Evolutionary conservation across 2,888 invertebrate species (phyloP), one percentile per base, ranked within the genome.

Genomic region (Drosophila fungiperda): DNA sequence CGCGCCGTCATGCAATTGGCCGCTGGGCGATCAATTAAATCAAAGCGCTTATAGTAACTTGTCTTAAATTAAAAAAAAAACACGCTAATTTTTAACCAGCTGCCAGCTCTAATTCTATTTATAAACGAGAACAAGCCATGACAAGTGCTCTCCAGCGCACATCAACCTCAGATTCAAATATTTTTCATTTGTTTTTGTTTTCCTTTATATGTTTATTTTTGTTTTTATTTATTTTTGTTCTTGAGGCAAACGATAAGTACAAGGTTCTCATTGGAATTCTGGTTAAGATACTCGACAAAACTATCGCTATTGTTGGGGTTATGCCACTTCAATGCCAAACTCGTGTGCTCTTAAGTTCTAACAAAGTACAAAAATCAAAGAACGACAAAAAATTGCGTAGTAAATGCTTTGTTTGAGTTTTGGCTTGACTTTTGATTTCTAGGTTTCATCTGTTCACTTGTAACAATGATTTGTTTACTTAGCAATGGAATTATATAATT

Each of bases 11-110:
- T 79, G 81, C 87, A 82, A 84, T 74, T 76, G 77, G 87, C 84
- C 89, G 83, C 65, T 77, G 80, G 86, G 72, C 73, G 73, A 64
- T 60, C 88, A 89, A 89, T 85, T 85, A 86, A 80, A 82, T 74
- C 75, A 54, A 74, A 78, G 70, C 79, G 79, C 68, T 74, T 79
- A 79, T 70, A 78, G 82, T 74, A 79, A 82, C 79, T 82, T 79
- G 79, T 74, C 82, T 82, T 78, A 79, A 78, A 79, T 78, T 68
- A 81, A 79, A 78, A 68, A 67, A 63, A 23, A 68, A 12, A 32
- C 54, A 63, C 66, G 70, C 79, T 79, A 78, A 78, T 79, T 78
- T 60, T 73, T 49, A 26, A n/a, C 69, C 69, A 60, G 57, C 53
- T 55, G 54, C 55, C 58, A 80, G 73, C 52, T 68, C 42, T 48